These are phyloP conservation scores for Cryptoprocta ferox DNA, from an alignment of 2,797 vertebrate genomes.

Conservation along the genomic window DNA sequence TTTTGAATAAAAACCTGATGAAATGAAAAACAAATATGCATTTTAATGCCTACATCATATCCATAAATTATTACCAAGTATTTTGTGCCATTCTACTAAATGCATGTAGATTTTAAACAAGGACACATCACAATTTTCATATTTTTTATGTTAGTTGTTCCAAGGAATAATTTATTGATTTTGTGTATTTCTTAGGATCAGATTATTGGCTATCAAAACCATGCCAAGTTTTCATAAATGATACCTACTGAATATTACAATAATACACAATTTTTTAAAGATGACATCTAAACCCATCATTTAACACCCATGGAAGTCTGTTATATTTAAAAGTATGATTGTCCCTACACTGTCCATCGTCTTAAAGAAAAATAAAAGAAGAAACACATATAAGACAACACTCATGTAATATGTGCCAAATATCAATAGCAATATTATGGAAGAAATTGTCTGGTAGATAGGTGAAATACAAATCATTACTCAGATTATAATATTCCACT, in stretches of 20 bases:
- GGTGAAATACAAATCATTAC: neutral
- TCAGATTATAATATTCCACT: neutral
- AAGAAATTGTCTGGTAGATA: neutral
- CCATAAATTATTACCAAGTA: neutral
- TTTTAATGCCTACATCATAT: neutral
- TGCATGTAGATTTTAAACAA: neutral
- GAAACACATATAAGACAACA: neutral
- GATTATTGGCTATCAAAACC: neutral
- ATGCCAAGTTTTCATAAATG: neutral
- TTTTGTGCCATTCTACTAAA: neutral
- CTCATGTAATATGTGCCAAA: neutral
- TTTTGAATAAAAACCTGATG: neutral
- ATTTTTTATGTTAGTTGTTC: neutral
- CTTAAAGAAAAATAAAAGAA: neutral
- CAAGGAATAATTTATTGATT: constrained; percentile 14
- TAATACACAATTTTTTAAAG: neutral
- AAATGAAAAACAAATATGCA: neutral
- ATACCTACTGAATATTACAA: neutral
- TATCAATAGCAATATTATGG: neutral
- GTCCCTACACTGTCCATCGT: neutral
- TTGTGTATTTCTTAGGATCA: neutral
- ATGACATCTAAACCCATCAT: neutral
- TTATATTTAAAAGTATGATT: neutral
- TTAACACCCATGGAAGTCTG: neutral
- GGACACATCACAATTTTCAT: neutral